These are phyloP conservation scores for Ciona savignyi DNA, from an alignment of 23 tunicate genomes.

Conservation along the genomic window DNA sequence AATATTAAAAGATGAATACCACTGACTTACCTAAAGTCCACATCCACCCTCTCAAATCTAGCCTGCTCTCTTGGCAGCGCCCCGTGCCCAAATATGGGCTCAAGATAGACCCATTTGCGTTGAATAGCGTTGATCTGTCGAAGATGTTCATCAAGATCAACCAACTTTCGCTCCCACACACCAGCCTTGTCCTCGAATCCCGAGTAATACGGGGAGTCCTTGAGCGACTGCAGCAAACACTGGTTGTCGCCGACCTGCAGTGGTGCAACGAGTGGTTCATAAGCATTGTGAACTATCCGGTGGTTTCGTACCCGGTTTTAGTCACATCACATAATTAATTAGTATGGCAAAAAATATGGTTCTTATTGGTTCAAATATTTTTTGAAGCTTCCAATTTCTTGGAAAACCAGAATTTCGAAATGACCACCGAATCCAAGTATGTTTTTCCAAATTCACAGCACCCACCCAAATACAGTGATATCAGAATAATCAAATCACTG, in stretches of 20 bases:
- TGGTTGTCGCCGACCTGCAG: slow-evolving; percentile 90
- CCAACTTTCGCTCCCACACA: slow-evolving; percentile 75
- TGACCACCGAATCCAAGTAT: too few relatives aligned
- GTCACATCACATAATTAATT: too few relatives aligned
- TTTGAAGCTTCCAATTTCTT: too few relatives aligned
- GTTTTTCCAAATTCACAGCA: too few relatives aligned
- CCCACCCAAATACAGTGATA: too few relatives aligned
- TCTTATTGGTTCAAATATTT: too few relatives aligned
- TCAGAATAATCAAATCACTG: too few relatives aligned
- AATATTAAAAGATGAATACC: background rate
- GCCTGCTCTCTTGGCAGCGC: slow-evolving; percentile 80
- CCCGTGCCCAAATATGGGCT: slow-evolving; percentile 94
- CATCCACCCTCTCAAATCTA: slow-evolving; percentile 55
- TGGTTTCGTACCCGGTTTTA: background rate
- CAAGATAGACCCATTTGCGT: slow-evolving; percentile 93
- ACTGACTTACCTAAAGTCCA: slow-evolving; percentile 42
- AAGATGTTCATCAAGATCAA: slow-evolving; percentile 59
- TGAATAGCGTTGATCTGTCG: slow-evolving; percentile 79
- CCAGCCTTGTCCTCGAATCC: slow-evolving; percentile 76
- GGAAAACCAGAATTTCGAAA: too few relatives aligned
- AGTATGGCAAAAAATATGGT: too few relatives aligned
- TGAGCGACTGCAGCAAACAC: slow-evolving; percentile 76
- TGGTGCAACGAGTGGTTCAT: too few relatives aligned
- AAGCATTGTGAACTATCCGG: background rate
- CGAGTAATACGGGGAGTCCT: slow-evolving; percentile 75